Base-by-base conservation (phyloP, 2,797 vertebrate species). In the Acomys russatus region DNA sequence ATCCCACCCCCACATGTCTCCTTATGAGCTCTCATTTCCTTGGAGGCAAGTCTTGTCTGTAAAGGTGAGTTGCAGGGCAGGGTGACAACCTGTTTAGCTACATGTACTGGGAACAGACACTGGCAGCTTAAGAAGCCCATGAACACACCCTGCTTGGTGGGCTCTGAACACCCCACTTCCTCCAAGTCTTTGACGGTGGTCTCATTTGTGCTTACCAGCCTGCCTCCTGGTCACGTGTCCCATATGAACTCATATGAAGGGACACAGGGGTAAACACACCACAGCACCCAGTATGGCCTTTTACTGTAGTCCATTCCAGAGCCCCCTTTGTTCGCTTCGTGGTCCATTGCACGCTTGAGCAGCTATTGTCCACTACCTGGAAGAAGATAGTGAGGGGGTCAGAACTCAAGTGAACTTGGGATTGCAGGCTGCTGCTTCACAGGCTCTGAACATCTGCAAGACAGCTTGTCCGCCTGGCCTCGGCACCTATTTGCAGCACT, bases 401-500 rank as follows among this genome's bases (percentile, higher is more conserved):
- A 54, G 84, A 11, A 9, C 6, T 6, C 18, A 14, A 2, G 1
- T 18, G 44, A 54, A 25, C 30, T 44, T 74, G 15, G 59, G 14
- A 59, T 54, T 44, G 44, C 51, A 56, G 56, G 2, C 35, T 33
- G 54, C 38, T 6, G 0, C 38, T 35, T 35, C 22, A 54, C 6
- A 14, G 14, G 25, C 74, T 54, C 38, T 25, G 76, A 49, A 9
- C 15, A 0, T 15, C 4, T 7, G 9, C 6, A 44, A 3, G 33
- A 6, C 22, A 23, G 0, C 33, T 49, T 23, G 12, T 1, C 30
- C 18, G 33, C 61, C 14, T 30, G 38, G 28, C 79, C 76, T n/a
- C 1, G 64, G 49, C 22, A 30, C 35, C 17, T 2, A 1, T 11
- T 33, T 4, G 7, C 3, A 2, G 25, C n/a, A 7, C 1, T 0